phyloP scores from a whole-genome alignment of 2,888 invertebrate genomes.

The Cremastobaeus sp. region DNA sequence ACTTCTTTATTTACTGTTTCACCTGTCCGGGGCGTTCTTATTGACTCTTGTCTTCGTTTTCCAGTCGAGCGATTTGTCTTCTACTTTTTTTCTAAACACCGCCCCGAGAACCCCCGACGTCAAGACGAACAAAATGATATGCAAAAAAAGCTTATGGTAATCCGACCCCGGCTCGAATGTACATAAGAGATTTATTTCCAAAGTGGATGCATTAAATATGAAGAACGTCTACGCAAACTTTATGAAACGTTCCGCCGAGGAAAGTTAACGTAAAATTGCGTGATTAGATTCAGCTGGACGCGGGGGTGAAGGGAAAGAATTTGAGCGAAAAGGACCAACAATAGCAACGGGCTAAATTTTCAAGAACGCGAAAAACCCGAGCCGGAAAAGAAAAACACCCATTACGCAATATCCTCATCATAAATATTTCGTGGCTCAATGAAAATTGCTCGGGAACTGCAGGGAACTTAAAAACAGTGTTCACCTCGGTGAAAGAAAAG shows the following conservation, averaged over 20 bases:
- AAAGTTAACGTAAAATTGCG: constrained; percentile 37
- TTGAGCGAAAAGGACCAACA: neutral
- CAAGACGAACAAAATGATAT: constrained; percentile 49
- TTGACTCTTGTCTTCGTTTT: constrained; percentile 21
- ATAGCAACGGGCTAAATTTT: no score
- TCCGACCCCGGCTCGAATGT: constrained; percentile 49
- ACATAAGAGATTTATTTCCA: constrained; percentile 52
- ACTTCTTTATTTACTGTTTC: constrained; percentile 62
- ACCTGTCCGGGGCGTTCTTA: constrained; percentile 42
- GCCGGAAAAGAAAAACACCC: no score
- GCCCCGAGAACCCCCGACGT: constrained; percentile 22
- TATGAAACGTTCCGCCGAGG: constrained; percentile 30
- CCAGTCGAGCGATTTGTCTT: constrained; percentile 29
- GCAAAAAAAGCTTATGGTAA: constrained; percentile 55
- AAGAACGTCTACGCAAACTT: constrained; percentile 42
- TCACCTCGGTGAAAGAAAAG: constrained; percentile 15
- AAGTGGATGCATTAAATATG: constrained; percentile 53
- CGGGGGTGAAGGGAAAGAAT: neutral
- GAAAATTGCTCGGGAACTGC: no score
- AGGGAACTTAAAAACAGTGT: no score
- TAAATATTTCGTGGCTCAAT: no score
- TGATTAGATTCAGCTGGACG: constrained; percentile 14
- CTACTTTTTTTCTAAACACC: constrained; percentile 42
- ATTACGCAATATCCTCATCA: no score
- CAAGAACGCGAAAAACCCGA: no score